Evolutionary conservation across 2,113 vertebrate species (phyloP), one percentile per base, ranked within the genome.

Genomic region (Dipodomys spectabilis): DNA sequence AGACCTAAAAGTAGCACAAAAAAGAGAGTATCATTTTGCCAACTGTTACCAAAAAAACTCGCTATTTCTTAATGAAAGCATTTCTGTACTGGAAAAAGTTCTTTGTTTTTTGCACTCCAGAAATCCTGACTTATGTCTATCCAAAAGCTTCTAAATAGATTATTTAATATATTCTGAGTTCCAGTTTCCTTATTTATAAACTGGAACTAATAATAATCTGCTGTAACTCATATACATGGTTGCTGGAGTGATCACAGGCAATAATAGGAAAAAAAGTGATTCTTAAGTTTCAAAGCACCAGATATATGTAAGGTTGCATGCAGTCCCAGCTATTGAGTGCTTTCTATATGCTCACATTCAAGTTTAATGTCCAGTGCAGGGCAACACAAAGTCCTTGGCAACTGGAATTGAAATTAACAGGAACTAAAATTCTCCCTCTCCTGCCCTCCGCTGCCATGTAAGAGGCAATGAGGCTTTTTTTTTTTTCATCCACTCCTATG

Each of bases 141-240:
- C 25, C 19, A 39, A 78, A 45, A 86, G 18, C 19, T 77, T 82
- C 74, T 65, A 32, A 74, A n/a, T 28, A 53, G n/a, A 39, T 69
- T 30, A 23, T 28, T 83, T 81, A 80, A 32, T 4, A 57, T 80
- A 72, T 86, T 39, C 23, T 75, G 67, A 73, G 25, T 83, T 83
- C 92, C 35, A 71, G 12, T 92, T 88, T 94, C 28, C 23, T 94
- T 89, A 83, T 83, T 79, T 86, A 19, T 32, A 39, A 89, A 80
- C 18, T 25, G 5, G 32, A 23, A 19, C 30, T 57, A 44, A 20
- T 11, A 35, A 20, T n/a, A 49, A 71, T 71, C 27, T 18, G 7
- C 6, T 7, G 7, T 81, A 77, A 93, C 25, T 89, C 72, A 64
- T 6, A 44, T 22, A 27, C 16, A 32, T 13, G 23, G 10, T 83